Conservation (phyloP, 1,140 invertebrate genomes). For the Scaptomyza hsui region DNA sequence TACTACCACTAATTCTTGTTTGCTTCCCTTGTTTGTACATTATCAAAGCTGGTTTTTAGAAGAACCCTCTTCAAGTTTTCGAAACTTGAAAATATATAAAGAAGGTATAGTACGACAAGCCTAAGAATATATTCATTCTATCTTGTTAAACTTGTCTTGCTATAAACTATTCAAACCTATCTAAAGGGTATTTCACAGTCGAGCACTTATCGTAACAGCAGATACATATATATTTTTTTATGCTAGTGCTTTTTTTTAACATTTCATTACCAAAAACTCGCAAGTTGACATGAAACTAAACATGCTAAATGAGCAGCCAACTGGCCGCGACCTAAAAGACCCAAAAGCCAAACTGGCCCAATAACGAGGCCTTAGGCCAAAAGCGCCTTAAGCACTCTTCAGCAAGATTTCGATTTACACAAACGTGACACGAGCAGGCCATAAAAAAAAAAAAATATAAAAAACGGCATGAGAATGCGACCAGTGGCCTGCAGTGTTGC, state of each 20-base stretch:
- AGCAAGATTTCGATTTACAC: constrained; percentile 28
- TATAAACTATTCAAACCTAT: neutral
- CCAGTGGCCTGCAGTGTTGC: constrained; percentile 18
- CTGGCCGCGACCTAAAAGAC: constrained; percentile 34
- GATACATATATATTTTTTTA: neutral
- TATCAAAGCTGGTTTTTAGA: neutral
- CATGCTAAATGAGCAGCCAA: constrained; percentile 48
- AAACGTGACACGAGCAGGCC: constrained; percentile 50
- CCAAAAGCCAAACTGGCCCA: constrained; percentile 35
- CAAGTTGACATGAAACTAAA: constrained; percentile 47
- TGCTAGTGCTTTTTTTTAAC: constrained; percentile 4
- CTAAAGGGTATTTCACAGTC: constrained; percentile 2
- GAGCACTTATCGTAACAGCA: neutral
- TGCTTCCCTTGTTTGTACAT: constrained; percentile 1
- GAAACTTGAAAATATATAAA: too few relatives aligned
- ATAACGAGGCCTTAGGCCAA: constrained; percentile 23
- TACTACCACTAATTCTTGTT: neutral
- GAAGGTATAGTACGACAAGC: too few relatives aligned
- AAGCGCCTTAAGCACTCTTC: constrained; percentile 1
- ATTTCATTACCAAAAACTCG: constrained; percentile 48
- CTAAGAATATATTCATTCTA: too few relatives aligned
- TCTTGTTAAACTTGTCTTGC: too few relatives aligned
- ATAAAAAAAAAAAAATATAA: too few relatives aligned
- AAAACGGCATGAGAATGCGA: constrained; percentile 25
- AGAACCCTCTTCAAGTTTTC: too few relatives aligned